Evolutionary conservation across 2,888 invertebrate species (phyloP), one percentile per base, ranked within the genome.

Genomic region (Linyphia triangularis): DNA sequence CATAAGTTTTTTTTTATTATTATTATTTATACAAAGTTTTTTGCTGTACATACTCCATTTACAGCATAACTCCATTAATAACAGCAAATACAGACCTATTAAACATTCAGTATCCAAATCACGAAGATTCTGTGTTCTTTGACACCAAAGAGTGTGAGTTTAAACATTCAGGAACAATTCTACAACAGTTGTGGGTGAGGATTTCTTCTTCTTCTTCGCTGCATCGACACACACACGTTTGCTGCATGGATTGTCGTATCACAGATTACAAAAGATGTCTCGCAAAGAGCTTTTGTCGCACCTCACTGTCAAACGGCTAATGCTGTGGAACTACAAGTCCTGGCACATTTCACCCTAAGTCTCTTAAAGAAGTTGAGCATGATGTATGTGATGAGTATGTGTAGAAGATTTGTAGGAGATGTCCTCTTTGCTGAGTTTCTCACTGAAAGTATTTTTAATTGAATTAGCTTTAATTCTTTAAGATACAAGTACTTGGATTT

Each of bases 201-300:
- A 22, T 51, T 22, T n/a, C 33, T n/a, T 59, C 5, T 57, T 30
- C 37, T 57, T 73, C 59, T 16, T 37, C 61, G 16, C 33, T 67
- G 1, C 51, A 5, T 51, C 28, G 16, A 65, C 16, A 40, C 37
- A 75, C 61, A 26, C n/a, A n/a, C 13, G 13, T 40, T 33, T 37
- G 28, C 16, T 61, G 72, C 72, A 79, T 51, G 73, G 79, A 86
- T 81, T 86, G 86, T 86, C 79, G 65, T 86, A 86, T 86, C 86
- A 86, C 86, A 86, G 86, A 51, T 67, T 59, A 85, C 51, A 63
- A 57, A 81, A 86, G 13, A 22, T 28, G 33, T 43, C 43, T n/a
- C n/a, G n/a, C n/a, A n/a, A n/a, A n/a, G n/a, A n/a, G n/a, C n/a
- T n/a, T n/a, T n/a, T 26, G 1, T 51, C 51, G n/a, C n/a, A n/a